Percentiles rank a stretch among this genome's conserved stretches.
These are phyloP conservation scores for Tipula unca DNA, from an alignment of 2,888 invertebrate genomes.

Conservation along the genomic window DNA sequence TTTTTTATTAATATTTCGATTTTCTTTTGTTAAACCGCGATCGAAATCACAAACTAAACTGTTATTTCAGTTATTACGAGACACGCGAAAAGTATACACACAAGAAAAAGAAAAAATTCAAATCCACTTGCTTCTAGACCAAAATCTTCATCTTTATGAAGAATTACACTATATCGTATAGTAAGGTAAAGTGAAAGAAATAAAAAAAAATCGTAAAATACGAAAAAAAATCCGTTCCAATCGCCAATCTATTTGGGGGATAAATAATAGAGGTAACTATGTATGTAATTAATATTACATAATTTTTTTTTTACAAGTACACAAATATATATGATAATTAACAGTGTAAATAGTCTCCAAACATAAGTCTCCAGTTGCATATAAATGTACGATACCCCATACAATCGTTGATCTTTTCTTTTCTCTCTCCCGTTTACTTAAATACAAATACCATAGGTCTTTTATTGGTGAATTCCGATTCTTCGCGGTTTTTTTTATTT, in stretches of 20 bases:
- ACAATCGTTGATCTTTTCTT: background rate
- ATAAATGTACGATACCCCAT: too few species aligned
- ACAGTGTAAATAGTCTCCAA: background rate
- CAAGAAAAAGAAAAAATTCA: background rate
- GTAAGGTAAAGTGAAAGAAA: slow-evolving; percentile 18
- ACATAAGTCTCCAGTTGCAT: background rate
- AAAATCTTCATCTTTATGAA: slow-evolving; percentile 16
- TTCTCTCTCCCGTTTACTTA: background rate
- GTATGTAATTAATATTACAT: slow-evolving; percentile 2
- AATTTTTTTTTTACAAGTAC: background rate
- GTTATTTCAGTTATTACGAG: background rate
- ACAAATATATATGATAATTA: background rate
- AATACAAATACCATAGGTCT: background rate
- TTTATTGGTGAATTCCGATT: background rate
- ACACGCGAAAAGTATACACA: background rate
- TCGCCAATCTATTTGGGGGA: background rate
- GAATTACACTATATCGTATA: background rate
- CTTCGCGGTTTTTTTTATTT: background rate
- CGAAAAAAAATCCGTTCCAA: slow-evolving; percentile 15
- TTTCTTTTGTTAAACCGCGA: slow-evolving; percentile 1
- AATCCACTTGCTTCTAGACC: slow-evolving; percentile 4
- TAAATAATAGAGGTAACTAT: slow-evolving; percentile 15
- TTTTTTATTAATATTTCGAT: background rate
- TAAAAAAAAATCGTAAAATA: background rate
- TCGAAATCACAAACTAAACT: background rate